Evolutionary conservation across 1,140 invertebrate species (phyloP).

Genomic region (Sminthurides bifidus): DNA sequence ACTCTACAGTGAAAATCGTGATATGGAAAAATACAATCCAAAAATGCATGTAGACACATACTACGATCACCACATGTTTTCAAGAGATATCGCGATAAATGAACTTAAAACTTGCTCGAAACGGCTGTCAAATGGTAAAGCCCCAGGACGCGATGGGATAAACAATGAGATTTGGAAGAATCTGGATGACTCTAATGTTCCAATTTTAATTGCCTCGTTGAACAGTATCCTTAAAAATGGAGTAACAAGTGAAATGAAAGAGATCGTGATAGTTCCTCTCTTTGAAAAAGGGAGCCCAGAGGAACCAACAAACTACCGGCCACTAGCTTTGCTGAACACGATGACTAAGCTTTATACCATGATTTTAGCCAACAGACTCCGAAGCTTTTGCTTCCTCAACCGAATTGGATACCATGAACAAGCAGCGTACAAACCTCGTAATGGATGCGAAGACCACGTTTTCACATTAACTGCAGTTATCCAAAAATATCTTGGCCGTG

Average conservation of each 20-base stretch:
- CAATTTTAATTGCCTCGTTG: not conserved
- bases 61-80: too few relatives aligned
- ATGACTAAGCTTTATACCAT: constrained; percentile 29
- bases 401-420: constrained; percentile 29
- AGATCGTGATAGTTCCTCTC: constrained; percentile 18
- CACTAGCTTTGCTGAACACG: constrained; percentile 32
- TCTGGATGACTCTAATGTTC: not conserved
- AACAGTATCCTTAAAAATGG: not conserved
- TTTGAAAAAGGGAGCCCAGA: constrained; percentile 29
- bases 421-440: constrained; percentile 29
- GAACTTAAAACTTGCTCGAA: too few relatives aligned
- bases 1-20: too few relatives aligned
- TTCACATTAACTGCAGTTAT: constrained; percentile 25
- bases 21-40: too few relatives aligned
- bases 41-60: too few relatives aligned
- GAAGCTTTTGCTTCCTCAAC: constrained; percentile 21
- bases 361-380: constrained; percentile 28
- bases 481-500: not conserved
- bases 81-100: too few relatives aligned
- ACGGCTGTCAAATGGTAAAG: constrained; percentile 14
- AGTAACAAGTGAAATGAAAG: not conserved
- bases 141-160: too few relatives aligned
- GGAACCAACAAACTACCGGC: constrained; percentile 30
- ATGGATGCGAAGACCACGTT: constrained; percentile 31
- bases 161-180: too few relatives aligned